phyloP scores from a whole-genome alignment of 2,888 invertebrate genomes.

The Spilosoma lubricipeda region DNA sequence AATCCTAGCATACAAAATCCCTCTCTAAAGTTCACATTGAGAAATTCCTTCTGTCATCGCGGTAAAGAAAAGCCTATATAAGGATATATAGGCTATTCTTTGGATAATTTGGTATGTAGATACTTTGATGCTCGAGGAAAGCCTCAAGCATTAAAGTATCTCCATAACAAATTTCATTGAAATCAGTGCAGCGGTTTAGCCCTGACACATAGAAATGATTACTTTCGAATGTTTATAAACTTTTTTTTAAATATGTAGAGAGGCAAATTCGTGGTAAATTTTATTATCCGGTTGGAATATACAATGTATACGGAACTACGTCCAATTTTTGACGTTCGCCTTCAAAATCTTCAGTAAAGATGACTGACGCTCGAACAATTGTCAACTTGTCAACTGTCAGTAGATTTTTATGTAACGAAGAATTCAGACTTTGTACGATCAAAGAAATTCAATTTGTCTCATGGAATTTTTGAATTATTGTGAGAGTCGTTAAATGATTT shows the following conservation, averaged over 20 bases:
- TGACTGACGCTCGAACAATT: background rate
- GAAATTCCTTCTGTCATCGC: no score
- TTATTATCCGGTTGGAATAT: background rate
- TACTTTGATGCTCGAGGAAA: no score
- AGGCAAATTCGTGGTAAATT: background rate
- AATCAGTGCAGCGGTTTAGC: no score
- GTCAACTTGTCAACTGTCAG: background rate
- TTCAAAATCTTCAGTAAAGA: background rate
- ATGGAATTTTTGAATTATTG: background rate
- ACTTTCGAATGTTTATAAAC: background rate
- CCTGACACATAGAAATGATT: no score
- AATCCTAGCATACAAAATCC: no score
- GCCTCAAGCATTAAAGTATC: no score
- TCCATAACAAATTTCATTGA: no score
- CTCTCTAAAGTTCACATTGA: no score
- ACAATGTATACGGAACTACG: background rate
- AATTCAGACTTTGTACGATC: background rate
- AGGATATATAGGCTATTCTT: no score
- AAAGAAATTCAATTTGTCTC: background rate
- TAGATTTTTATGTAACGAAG: background rate
- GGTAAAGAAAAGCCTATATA: no score
- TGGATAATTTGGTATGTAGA: no score
- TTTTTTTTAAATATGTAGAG: no score
- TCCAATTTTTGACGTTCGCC: background rate
- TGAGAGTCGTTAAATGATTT: background rate